Base-by-base conservation (phyloP, 2,797 vertebrate species). In the Pangasius krempfi region DNA sequence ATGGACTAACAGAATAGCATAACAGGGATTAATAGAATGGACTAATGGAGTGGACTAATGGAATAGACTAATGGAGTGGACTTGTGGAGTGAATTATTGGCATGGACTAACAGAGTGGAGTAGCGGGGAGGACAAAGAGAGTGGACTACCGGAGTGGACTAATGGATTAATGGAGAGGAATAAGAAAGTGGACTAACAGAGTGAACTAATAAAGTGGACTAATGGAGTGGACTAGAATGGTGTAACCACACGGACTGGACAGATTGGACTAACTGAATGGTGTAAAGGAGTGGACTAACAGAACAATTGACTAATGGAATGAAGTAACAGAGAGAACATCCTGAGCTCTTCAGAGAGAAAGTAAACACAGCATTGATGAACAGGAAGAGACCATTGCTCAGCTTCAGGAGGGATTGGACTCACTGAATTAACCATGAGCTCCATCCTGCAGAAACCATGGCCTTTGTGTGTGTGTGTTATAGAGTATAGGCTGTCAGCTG, bases 371-470 rank as follows among this genome's bases (percentile, higher is more conserved):
- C 50, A 27, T 13, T 72, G 66, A 85, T 73, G 33, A 85, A n/a
- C 50, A 56, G 50, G 66, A 85, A 68, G 68, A 85, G 84, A 85
- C 73, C 84, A 73, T 73, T 22, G 5, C 50, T 85, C 33, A 56
- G 33, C 52, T 33, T 72, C 30, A 56, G 84, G 30, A 85, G 68
- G 40, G 66, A 56, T 54, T 4, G 3, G 66, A 40, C 84, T 56
- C 5, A 27, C 68, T 85, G 84, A 73, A 85, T 85, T 70, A 85
- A 85, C 68, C 84, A 85, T 85, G 84, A 85, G 84, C 68, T 58
- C 84, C 66, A 73, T 85, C 84, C 68, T 72, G 84, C 50, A 85
- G 50, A 33, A 85, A 72, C 50, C 84, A 27, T 85, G 84, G 84
- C 50, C 50, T 72, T 72, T 9, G 25, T 81, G 30, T 78, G 12